Evolutionary conservation across 2,888 invertebrate genomes (phyloP).

Genomic region (Bombylius major): DNA sequence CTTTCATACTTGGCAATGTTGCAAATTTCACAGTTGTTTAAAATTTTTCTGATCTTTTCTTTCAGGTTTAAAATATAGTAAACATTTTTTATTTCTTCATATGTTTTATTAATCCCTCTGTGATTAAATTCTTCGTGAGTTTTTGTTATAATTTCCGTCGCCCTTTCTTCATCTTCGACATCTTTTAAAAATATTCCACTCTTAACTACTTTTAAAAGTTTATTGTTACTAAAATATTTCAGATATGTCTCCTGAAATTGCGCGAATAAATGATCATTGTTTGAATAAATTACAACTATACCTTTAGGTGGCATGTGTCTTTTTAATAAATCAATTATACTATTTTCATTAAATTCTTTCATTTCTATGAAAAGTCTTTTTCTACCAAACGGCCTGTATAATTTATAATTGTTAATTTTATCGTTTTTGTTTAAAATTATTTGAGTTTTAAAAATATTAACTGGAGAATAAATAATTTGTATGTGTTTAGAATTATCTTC

Average conservation of each 20-base stretch:
- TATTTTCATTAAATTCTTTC: conserved; percentile 2
- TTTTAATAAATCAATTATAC: not conserved
- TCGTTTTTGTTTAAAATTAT: conserved; percentile 4
- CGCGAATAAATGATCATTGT: not conserved
- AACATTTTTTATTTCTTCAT: too few species aligned
- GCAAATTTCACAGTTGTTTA: too few species aligned
- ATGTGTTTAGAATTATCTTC: conserved; percentile 3
- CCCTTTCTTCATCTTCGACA: too few species aligned
- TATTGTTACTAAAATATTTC: too few species aligned
- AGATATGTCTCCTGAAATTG: not conserved
- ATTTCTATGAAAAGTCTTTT: conserved; percentile 6
- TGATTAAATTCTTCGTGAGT: too few species aligned
- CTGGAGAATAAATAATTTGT: conserved; percentile 1
- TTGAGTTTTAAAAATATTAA: conserved; percentile 7
- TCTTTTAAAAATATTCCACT: too few species aligned
- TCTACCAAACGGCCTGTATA: conserved; percentile 1
- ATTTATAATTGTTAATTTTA: not conserved
- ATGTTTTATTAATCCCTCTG: too few species aligned
- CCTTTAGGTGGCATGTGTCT: conserved; percentile 6
- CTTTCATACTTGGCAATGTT: too few species aligned
- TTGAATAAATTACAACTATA: not conserved
- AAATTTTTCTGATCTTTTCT: too few species aligned
- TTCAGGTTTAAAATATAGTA: too few species aligned
- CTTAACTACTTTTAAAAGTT: too few species aligned
- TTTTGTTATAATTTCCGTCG: too few species aligned